A percentile compares a stretch with the other conserved stretches of the same genome.
Conservation (phyloP, 2,797 vertebrate genomes). For the Coccyzus lansbergi region DNA sequence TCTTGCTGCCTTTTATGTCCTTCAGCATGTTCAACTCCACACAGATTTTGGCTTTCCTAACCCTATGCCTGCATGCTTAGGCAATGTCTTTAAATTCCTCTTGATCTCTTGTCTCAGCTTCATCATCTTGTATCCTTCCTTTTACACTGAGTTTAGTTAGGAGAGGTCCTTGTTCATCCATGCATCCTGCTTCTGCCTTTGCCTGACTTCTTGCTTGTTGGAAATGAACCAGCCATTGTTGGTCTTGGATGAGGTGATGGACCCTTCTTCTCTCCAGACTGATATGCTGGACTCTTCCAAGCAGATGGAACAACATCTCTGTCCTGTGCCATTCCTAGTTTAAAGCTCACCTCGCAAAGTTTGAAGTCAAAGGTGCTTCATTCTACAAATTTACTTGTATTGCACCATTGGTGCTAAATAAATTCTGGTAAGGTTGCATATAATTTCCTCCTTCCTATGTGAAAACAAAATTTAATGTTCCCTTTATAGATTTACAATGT, state of each 20-base stretch:
- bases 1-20: neutral
- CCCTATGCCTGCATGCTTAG: neutral
- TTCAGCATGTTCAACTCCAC: neutral
- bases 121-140: neutral
- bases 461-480: neutral
- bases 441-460: neutral
- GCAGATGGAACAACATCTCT: neutral
- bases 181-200: neutral
- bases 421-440: neutral
- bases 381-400: neutral
- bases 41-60: neutral
- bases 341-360: neutral
- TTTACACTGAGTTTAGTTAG: neutral
- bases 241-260: neutral
- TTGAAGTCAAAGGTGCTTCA: neutral
- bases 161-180: neutral
- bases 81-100: neutral
- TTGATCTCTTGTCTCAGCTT: neutral
- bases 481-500: neutral
- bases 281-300: neutral
- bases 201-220: neutral
- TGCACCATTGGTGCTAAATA: neutral
- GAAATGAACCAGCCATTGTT: neutral
- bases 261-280: neutral
- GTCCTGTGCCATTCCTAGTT: neutral